Evolutionary conservation across 2,113 vertebrate species (phyloP).

Genomic region (Ellobius talpinus): DNA sequence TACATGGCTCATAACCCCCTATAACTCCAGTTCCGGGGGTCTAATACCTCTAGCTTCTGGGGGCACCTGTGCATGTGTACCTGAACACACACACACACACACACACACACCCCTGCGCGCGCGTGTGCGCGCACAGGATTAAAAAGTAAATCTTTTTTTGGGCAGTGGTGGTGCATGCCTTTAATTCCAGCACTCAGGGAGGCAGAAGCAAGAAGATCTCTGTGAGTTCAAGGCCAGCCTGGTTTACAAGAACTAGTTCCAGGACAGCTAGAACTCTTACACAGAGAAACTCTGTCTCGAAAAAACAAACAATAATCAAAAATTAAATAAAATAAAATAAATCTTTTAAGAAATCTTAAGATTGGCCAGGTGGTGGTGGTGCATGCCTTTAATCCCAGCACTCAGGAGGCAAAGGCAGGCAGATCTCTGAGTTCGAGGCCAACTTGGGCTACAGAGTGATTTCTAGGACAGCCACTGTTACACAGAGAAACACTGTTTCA

Average conservation of each 20-base stretch:
- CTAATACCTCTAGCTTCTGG: neutral
- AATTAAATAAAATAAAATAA: no score
- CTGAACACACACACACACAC: neutral
- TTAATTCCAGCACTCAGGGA: neutral
- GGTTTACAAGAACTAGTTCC: neutral
- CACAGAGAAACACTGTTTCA: neutral
- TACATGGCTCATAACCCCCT: neutral
- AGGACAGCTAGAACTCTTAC: neutral
- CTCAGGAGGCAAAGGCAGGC: neutral
- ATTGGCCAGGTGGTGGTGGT: neutral
- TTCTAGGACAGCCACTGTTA: neutral
- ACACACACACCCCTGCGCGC: neutral
- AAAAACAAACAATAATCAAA: neutral
- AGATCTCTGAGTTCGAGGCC: neutral
- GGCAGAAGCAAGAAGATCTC: neutral
- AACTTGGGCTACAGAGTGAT: neutral
- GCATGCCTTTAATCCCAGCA: neutral
- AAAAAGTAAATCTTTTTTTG: neutral
- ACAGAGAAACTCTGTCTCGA: neutral
- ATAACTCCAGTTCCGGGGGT: neutral
- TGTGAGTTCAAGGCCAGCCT: neutral
- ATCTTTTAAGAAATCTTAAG: neutral
- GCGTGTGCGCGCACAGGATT: neutral
- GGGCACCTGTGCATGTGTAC: no score
- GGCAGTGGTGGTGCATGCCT: neutral